Evolutionary conservation across 2,113 vertebrate species (phyloP).

Genomic region (Motacilla tschutschensis): DNA sequence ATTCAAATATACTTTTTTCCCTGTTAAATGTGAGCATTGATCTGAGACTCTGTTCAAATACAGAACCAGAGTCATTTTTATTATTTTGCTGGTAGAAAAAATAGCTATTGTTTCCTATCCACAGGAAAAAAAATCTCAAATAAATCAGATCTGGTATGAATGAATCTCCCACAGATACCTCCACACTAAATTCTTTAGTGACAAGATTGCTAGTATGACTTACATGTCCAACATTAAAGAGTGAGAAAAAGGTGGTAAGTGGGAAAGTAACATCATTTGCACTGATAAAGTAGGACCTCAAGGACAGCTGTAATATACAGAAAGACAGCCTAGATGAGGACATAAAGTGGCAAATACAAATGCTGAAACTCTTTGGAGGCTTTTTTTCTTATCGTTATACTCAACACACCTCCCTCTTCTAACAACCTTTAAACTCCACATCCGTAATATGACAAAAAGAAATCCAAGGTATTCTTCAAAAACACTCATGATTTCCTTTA

Average conservation of each 20-base stretch:
- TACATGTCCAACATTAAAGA: background rate
- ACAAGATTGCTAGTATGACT: background rate
- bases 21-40: background rate
- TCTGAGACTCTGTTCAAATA: background rate
- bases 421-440: fast-evolving
- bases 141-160: background rate
- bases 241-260: background rate
- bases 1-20: background rate
- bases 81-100: conserved; percentile 3
- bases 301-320: background rate
- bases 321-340: background rate
- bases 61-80: background rate
- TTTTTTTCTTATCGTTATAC: background rate
- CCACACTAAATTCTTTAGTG: conserved; percentile 5
- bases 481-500: background rate
- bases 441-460: background rate
- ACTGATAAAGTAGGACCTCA: background rate
- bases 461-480: background rate
- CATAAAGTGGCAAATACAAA: background rate
- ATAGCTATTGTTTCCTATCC: background rate
- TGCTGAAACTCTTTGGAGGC: background rate
- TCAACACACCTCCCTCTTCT: background rate
- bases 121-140: background rate
- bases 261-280: background rate
- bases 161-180: background rate